These are phyloP conservation scores for Salvelinus fontinalis DNA, from an alignment of 2,113 vertebrate species.

Conservation along the genomic window DNA sequence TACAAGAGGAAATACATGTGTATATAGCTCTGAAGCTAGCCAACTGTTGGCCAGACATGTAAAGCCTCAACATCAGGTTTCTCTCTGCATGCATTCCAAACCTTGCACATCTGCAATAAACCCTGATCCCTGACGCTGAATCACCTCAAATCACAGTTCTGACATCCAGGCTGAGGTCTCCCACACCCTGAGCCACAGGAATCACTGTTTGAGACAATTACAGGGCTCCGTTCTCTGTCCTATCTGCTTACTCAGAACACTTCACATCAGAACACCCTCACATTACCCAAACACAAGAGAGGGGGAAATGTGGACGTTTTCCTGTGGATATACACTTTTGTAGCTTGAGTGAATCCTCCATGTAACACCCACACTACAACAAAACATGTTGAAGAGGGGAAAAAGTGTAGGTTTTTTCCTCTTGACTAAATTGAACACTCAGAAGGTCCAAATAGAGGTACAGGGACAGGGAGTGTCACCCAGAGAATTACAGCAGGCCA, in stretches of 20 bases:
- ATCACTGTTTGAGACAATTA: slow-evolving; percentile 50
- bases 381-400: slow-evolving; percentile 20
- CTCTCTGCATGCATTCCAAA: background rate
- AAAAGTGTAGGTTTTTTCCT: slow-evolving; percentile 25
- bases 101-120: slow-evolving; percentile 40
- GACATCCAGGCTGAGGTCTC: slow-evolving; percentile 33
- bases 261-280: slow-evolving; percentile 42
- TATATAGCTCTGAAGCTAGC: background rate
- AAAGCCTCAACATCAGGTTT: background rate
- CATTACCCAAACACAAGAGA: slow-evolving; percentile 47
- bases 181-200: slow-evolving; percentile 48
- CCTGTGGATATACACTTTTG: slow-evolving; percentile 17
- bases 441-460: background rate
- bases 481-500: background rate
- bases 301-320: slow-evolving; percentile 47
- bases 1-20: background rate
- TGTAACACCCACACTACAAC: slow-evolving; percentile 20
- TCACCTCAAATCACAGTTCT: slow-evolving; percentile 55
- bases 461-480: background rate
- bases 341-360: slow-evolving; percentile 20
- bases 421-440: slow-evolving; percentile 21
- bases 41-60: background rate
- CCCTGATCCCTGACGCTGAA: slow-evolving; percentile 41
- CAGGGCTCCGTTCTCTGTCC: slow-evolving; percentile 43
- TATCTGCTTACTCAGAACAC: slow-evolving; percentile 31